Conservation (phyloP, 1,140 invertebrate genomes). For the Aphelenchoides fujianensis region DNA sequence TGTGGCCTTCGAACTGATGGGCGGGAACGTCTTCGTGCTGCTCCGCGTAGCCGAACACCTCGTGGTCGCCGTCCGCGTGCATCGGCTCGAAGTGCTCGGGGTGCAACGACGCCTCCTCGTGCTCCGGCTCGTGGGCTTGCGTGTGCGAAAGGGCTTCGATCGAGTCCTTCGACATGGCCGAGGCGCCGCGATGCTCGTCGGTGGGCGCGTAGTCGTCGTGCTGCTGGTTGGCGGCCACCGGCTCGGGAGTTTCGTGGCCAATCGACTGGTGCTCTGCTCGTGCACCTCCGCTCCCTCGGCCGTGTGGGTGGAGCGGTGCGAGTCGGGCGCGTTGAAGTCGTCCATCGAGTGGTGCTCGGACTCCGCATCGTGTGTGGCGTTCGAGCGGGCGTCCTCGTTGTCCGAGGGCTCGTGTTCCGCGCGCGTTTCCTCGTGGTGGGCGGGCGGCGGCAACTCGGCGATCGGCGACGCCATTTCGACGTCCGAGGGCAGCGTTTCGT, state of each 20-base stretch:
- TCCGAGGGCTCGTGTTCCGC: constrained; percentile 12
- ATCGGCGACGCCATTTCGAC: not conserved
- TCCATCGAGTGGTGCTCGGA: not conserved
- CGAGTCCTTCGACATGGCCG: constrained; percentile 10
- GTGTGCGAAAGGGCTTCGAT: constrained; percentile 8
- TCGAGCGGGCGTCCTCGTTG: constrained; percentile 8
- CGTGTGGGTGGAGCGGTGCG: too few relatives aligned
- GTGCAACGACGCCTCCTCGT: not conserved
- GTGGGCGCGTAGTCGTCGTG: not conserved
- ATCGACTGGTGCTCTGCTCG: not conserved
- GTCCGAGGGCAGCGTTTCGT: constrained; percentile 3
- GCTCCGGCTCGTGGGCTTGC: not conserved
- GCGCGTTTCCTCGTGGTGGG: not conserved
- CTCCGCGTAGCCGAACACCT: not conserved
- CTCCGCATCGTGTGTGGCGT: constrained; percentile 2
- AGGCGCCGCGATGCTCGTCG: too few relatives aligned
- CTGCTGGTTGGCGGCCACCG: not conserved
- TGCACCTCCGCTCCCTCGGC: not conserved
- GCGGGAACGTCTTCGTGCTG: not conserved
- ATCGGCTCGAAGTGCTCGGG: not conserved
- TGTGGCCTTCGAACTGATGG: not conserved
- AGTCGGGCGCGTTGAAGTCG: not conserved
- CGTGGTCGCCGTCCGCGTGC: not conserved
- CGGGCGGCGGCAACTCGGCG: not conserved
- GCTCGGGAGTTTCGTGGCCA: not conserved